Percentiles rank a stretch among this genome's conserved stretches.
These are phyloP conservation scores for Coenobita brevimanus DNA, from an alignment of 1,140 invertebrate genomes.

Conservation along the genomic window DNA sequence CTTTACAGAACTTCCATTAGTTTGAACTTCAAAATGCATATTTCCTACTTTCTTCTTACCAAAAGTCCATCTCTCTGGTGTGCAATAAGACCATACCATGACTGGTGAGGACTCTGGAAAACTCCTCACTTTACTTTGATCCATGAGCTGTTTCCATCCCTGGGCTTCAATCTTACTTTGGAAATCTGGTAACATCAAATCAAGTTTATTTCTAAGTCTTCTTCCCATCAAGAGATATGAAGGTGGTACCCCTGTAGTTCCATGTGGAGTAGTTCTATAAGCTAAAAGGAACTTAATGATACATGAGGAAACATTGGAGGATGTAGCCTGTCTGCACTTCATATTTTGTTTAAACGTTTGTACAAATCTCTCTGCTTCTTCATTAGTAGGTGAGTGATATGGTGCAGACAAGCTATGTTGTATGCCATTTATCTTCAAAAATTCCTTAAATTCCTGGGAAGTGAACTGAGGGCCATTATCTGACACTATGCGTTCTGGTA, in stretches of 20 bases:
- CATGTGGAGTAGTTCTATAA: constrained; percentile 8
- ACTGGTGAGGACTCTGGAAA: too few species aligned
- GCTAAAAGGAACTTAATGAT: not conserved
- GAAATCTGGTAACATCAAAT: not conserved
- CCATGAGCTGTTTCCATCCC: not conserved
- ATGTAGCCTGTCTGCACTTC: not conserved
- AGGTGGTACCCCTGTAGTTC: not conserved
- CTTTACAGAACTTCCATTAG: too few species aligned
- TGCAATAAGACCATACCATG: too few species aligned
- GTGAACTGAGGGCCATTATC: constrained; percentile 75
- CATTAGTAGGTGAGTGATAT: constrained; percentile 5
- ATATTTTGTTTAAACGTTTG: not conserved
- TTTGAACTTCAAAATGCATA: too few species aligned
- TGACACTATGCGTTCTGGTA: constrained; percentile 71
- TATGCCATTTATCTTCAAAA: constrained; percentile 7
- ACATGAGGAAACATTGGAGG: not conserved
- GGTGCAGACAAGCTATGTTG: not conserved
- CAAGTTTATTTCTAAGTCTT: not conserved
- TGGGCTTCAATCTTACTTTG: not conserved
- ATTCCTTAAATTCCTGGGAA: constrained; percentile 71
- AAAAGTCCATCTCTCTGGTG: too few species aligned
- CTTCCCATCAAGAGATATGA: not conserved
- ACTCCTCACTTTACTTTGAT: not conserved
- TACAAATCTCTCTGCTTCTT: constrained; percentile 20
- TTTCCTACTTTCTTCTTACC: too few species aligned